phyloP scores from a whole-genome alignment of 37 sponge, comb jelly and placozoan species.

The Bolinopsis microptera region DNA sequence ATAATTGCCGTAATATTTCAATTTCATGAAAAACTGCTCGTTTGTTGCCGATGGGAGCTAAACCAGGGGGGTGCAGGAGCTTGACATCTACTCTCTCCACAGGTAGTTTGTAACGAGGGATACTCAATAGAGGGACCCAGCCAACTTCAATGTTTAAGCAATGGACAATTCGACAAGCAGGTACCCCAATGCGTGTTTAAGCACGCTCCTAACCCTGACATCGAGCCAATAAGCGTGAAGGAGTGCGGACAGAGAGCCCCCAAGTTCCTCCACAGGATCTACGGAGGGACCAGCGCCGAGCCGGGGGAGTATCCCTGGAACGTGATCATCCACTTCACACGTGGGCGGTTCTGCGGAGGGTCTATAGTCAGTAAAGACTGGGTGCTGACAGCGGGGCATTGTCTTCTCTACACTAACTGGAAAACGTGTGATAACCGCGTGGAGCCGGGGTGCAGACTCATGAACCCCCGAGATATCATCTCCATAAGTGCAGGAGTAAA shows the following conservation, averaged over 20 bases:
- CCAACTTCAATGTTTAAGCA: slow-evolving; percentile 20
- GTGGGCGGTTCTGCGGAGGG: slow-evolving; percentile 35
- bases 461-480: neutral
- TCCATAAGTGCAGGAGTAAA: slow-evolving; percentile 2
- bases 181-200: slow-evolving; percentile 5
- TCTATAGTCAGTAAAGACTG: slow-evolving; percentile 35
- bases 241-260: neutral
- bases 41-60: neutral
- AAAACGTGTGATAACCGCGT: neutral
- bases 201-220: neutral
- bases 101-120: slow-evolving; percentile 43
- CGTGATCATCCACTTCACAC: neutral
- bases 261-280: neutral
- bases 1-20: too few relatives aligned
- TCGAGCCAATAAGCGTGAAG: neutral
- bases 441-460: neutral
- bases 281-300: slow-evolving; percentile 14
- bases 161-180: neutral
- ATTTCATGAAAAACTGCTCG: neutral
- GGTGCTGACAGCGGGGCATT: slow-evolving; percentile 65
- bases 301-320: slow-evolving; percentile 58
- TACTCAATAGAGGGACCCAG: neutral
- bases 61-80: neutral
- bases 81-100: neutral
- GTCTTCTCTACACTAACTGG: neutral